Evolutionary conservation across 2,113 vertebrate species (phyloP).

Genomic region (Dinomys branickii): DNA sequence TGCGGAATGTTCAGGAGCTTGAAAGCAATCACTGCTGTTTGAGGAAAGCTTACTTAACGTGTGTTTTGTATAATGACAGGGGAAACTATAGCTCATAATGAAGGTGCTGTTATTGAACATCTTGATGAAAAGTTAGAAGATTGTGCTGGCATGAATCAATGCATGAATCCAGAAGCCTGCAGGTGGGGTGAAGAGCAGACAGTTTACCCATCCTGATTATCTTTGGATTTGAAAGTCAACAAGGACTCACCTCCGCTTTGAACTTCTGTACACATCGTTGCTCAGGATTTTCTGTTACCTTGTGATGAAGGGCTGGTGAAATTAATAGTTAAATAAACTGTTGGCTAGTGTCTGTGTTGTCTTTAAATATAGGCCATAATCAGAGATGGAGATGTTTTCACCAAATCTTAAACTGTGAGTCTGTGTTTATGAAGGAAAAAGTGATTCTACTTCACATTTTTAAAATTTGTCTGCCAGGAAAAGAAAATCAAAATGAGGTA

Average conservation of each 20-base stretch:
- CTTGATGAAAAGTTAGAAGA: slow-evolving; percentile 84
- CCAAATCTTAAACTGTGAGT: slow-evolving; percentile 1
- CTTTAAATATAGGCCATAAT: slow-evolving; percentile 6
- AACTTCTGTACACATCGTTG: slow-evolving; percentile 53
- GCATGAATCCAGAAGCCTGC: slow-evolving; percentile 76
- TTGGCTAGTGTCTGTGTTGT: not conserved
- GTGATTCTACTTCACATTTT: not conserved
- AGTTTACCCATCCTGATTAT: slow-evolving; percentile 76
- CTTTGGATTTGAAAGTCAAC: slow-evolving; percentile 81
- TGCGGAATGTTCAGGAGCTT: slow-evolving; percentile 65
- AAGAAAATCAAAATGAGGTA: not conserved
- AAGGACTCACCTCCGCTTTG: slow-evolving; percentile 1
- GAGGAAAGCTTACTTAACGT: slow-evolving; percentile 80
- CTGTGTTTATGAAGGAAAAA: not conserved
- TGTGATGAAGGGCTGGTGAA: not conserved
- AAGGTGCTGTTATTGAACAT: slow-evolving; percentile 81
- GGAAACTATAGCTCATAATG: slow-evolving; percentile 83
- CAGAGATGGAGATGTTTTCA: not conserved
- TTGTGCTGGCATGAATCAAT: slow-evolving; percentile 84
- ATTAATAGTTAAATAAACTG: not conserved
- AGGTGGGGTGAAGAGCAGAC: slow-evolving; percentile 77
- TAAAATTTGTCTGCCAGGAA: not conserved
- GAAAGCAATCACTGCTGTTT: slow-evolving; percentile 83
- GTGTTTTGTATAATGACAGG: slow-evolving; percentile 83
- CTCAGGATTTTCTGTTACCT: not conserved